These are phyloP conservation scores for Nymphicus hollandicus DNA, from an alignment of 2,113 vertebrate species.

Conservation along the genomic window DNA sequence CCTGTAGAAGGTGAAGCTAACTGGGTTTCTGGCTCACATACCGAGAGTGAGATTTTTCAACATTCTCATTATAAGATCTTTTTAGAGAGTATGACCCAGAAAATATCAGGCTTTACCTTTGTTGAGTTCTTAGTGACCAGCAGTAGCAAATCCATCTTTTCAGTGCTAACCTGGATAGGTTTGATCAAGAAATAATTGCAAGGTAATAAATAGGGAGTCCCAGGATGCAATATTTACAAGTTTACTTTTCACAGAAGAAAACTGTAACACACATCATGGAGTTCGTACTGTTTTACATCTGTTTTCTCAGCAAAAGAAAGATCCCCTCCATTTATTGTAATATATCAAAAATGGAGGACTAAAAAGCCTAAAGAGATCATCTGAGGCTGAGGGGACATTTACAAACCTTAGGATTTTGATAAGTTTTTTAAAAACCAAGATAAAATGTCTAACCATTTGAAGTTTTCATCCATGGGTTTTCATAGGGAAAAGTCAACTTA, in stretches of 20 bases:
- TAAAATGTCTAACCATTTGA: neutral
- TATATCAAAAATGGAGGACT: neutral
- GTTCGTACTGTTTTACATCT: neutral
- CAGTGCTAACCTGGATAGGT: neutral
- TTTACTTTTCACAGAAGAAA: neutral
- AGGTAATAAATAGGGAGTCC: neutral
- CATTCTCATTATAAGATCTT: neutral
- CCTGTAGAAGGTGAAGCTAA: neutral
- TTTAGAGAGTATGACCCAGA: constrained; percentile 31
- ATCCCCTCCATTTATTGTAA: neutral
- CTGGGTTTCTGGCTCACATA: neutral
- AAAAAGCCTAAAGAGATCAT: neutral
- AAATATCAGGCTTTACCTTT: neutral
- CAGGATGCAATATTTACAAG: neutral
- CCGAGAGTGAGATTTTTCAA: neutral
- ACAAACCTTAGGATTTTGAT: neutral
- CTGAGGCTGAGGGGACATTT: neutral
- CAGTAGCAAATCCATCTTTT: neutral
- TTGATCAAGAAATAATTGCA: neutral
- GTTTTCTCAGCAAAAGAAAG: neutral
- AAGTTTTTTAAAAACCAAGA: neutral
- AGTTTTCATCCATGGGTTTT: neutral
- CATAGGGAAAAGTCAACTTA: neutral
- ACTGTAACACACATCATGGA: no score
- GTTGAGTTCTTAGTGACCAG: neutral